A percentile compares a stretch with the other conserved stretches of the same genome.
Conservation (phyloP, 2,113 vertebrate genomes). For the Chlamydotis undulata region DNA sequence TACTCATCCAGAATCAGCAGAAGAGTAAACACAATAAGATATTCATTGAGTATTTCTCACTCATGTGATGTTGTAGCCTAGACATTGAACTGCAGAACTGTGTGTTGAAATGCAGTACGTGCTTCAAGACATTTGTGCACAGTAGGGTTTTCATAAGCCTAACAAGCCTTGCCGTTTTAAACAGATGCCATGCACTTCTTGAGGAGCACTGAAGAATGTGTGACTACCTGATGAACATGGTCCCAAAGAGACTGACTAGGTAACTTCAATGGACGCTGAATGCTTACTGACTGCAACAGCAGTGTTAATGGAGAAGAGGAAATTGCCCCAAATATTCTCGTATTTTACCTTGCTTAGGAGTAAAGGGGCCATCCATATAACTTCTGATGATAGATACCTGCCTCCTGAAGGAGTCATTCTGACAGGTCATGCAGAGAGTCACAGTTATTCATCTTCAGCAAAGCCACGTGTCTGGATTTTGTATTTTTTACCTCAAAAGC, state of each 20-base stretch:
- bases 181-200: neutral
- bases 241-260: neutral
- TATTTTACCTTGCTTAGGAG: neutral
- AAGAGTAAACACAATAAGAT: neutral
- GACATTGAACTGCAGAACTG: neutral
- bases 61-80: neutral
- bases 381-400: neutral
- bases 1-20: neutral
- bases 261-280: neutral
- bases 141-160: neutral
- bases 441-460: neutral
- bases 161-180: neutral
- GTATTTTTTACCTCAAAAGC: fast-evolving
- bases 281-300: neutral
- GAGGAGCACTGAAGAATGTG: neutral
- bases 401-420: neutral
- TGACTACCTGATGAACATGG: neutral
- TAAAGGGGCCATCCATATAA: neutral
- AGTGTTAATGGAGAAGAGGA: neutral
- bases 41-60: neutral
- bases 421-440: neutral
- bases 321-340: neutral
- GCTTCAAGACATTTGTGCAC: neutral
- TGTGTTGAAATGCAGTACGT: neutral
- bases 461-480: neutral